Conservation (phyloP, 1,140 invertebrate genomes). For the Lordiphosa stackelbergi region DNA sequence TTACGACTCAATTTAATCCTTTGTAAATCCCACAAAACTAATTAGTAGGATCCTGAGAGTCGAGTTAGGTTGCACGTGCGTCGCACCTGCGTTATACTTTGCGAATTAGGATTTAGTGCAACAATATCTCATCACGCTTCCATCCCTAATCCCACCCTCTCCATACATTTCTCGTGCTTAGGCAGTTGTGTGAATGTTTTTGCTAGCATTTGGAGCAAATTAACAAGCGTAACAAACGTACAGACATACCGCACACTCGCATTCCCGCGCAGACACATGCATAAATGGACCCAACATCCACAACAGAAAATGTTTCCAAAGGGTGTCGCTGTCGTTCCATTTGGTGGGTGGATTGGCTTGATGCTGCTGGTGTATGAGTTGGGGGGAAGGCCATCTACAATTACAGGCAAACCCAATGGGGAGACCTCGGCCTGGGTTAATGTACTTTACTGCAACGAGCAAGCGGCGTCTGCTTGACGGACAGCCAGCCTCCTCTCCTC, state of each 20-base stretch:
- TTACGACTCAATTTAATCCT: too few relatives aligned
- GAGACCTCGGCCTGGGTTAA: conserved; percentile 56
- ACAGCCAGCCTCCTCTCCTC: conserved; percentile 15
- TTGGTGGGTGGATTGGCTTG: conserved; percentile 4
- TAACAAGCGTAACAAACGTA: conserved; percentile 59
- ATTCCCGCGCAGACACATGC: background rate
- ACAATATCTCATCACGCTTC: too few relatives aligned
- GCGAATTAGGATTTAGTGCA: too few relatives aligned
- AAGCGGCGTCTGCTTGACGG: conserved; percentile 57
- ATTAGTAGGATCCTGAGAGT: too few relatives aligned
- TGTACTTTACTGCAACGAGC: conserved; percentile 51
- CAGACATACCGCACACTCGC: conserved; percentile 18
- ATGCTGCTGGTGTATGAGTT: conserved; percentile 11
- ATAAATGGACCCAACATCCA: conserved; percentile 2
- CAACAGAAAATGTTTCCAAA: conserved; percentile 36
- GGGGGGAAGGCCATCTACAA: conserved; percentile 12
- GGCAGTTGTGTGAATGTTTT: conserved; percentile 10
- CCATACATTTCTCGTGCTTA: background rate
- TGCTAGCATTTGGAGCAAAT: conserved; percentile 55
- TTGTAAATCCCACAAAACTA: too few relatives aligned
- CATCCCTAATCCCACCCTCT: too few relatives aligned
- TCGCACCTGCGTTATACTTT: too few relatives aligned
- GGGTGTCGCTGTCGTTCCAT: conserved; percentile 45
- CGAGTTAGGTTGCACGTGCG: too few relatives aligned
- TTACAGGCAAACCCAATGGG: conserved; percentile 35